Percentiles rank a stretch among this genome's conserved stretches.
Evolutionary conservation across 2,888 invertebrate species (phyloP).

Genomic region (Macropis europaea): DNA sequence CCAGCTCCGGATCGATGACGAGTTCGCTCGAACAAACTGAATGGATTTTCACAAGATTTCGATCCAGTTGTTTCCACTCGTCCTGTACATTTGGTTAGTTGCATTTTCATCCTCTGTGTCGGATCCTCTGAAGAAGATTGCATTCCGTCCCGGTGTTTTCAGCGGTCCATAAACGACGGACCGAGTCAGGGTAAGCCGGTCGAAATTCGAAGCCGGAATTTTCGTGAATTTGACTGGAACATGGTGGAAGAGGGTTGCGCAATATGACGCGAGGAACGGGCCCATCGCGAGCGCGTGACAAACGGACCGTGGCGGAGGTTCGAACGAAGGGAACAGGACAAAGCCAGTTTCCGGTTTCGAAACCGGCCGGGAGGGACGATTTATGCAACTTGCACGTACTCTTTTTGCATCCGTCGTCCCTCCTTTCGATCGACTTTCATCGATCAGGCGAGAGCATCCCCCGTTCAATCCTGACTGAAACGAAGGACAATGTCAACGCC

Average conservation of each 20-base stretch:
- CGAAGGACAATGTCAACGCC: too few species aligned
- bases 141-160: too few species aligned
- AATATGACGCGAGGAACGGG: conserved; percentile 28
- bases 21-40: too few species aligned
- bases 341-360: conserved; percentile 56
- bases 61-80: too few species aligned
- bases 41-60: too few species aligned
- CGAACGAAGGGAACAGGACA: conserved; percentile 37
- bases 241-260: conserved; percentile 8
- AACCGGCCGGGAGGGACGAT: conserved; percentile 40
- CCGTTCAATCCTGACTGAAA: not conserved
- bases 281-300: conserved; percentile 40
- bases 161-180: not conserved
- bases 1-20: too few species aligned
- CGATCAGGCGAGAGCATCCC: conserved; percentile 3
- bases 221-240: conserved; percentile 32
- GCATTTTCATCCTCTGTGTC: too few species aligned
- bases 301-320: conserved; percentile 29
- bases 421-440: not conserved
- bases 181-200: not conserved
- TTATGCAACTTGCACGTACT: conserved; percentile 37
- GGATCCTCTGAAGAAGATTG: too few species aligned
- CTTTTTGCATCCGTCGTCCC: not conserved
- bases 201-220: conserved; percentile 31
- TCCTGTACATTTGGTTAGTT: too few species aligned